These are phyloP conservation scores for Epinotia bilunana DNA, from an alignment of 2,888 invertebrate species.

Conservation along the genomic window DNA sequence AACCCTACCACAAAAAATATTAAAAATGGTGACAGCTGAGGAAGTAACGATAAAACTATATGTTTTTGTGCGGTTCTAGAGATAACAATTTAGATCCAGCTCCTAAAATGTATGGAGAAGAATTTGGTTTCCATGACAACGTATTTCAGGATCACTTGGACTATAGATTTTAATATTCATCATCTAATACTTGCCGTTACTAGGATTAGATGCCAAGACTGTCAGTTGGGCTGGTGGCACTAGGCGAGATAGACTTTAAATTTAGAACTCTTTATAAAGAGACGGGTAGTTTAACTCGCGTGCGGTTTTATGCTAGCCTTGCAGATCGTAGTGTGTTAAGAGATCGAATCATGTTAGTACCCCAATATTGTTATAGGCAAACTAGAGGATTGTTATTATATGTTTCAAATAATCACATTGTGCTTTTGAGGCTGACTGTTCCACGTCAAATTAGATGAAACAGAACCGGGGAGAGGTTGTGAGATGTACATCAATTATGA, in stretches of 20 bases:
- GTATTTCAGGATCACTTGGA: not conserved
- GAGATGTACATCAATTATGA: not conserved
- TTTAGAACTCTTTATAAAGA: too few species aligned
- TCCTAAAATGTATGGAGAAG: not conserved
- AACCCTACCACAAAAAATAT: too few species aligned
- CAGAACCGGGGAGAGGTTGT: not conserved
- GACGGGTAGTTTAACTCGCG: too few species aligned
- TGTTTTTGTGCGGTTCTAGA: not conserved
- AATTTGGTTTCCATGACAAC: too few species aligned
- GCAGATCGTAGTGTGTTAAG: not conserved
- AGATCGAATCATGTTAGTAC: not conserved
- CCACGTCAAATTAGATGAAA: not conserved
- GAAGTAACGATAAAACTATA: not conserved
- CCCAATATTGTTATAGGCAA: not conserved
- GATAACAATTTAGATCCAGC: not conserved
- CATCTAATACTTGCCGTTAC: not conserved
- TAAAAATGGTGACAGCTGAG: not conserved
- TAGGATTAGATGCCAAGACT: not conserved
- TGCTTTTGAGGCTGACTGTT: slow-evolving; percentile 1
- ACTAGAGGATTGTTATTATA: not conserved
- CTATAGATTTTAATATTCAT: not conserved
- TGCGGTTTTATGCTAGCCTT: too few species aligned
- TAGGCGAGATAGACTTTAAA: too few species aligned
- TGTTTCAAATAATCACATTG: not conserved
- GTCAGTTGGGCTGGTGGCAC: not conserved